Base-by-base conservation (phyloP, 2,113 vertebrate species). In the Stigmatopora argus region DNA sequence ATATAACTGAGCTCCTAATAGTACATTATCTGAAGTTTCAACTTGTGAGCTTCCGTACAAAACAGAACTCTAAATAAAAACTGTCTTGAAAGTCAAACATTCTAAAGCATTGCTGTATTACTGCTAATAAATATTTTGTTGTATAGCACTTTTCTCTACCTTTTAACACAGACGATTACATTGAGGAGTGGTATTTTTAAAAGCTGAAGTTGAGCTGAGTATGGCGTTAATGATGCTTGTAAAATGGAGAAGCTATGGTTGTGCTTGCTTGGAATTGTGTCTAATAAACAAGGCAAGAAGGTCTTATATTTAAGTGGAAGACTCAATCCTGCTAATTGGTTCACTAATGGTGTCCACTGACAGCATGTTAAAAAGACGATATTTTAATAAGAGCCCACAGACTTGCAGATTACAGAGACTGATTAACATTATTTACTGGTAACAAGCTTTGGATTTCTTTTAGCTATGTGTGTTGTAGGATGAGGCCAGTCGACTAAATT, bases 231-330 rank as follows among this genome's bases (percentile, higher is more conserved):
- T 53, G 21, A 53, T 53, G 13, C 10, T 53, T 53, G 11, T 53
- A 23, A 13, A 53, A 53, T 5, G 21, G 51, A 21, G 19, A 53
- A 14, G 51, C 51, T 48, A 17, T 48, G 46, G 46, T 48, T 14
- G 46, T 48, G 14, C 46, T 53, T 53, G 21, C 5, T 53, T 53
- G 51, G 21, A 53, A 53, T 53, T 9, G 51, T 23, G 19, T 23
- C 11, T 23, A 23, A 53, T 53, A 53, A 23, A 53, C 51, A 23
- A 53, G 51, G 12, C 21, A 23, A 53, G 51, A 11, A 53, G 51
- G 51, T 23, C 51, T 53, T 13, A 53, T 53, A 53, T 53, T 53
- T 23, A 53, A 53, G 19, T 53, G 51, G 51, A 53, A 53, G 51
- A 53, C 19, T 53, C 23, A 23, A 53, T 53, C 51, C 51, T 53